Percentiles rank a stretch among this genome's conserved stretches.
phyloP scores from a whole-genome alignment of 2,113 vertebrate species.

The Pogonocichla stellata region DNA sequence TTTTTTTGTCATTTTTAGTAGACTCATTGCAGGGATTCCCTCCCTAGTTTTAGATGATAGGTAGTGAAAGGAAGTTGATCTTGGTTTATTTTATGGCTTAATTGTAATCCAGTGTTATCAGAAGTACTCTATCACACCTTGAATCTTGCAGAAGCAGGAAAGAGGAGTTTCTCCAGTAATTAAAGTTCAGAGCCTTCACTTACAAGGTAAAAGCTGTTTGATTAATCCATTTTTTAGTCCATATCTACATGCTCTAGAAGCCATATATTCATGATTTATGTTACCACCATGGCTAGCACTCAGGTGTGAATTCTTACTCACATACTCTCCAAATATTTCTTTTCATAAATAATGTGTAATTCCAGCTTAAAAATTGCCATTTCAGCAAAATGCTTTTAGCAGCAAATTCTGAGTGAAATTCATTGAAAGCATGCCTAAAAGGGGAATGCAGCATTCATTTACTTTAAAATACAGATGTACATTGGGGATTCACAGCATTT shows the following conservation, averaged over 20 bases:
- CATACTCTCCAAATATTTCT: neutral
- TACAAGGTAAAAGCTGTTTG: neutral
- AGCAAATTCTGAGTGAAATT: neutral
- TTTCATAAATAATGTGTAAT: neutral
- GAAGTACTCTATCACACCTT: neutral
- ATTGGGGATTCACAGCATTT: neutral
- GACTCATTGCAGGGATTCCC: neutral
- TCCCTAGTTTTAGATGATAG: neutral
- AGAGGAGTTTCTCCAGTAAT: neutral
- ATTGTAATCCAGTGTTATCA: neutral
- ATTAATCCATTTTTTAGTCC: neutral
- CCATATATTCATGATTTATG: neutral
- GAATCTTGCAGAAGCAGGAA: neutral
- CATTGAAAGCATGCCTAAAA: neutral
- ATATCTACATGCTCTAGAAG: neutral
- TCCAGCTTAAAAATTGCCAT: neutral
- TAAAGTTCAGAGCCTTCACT: neutral
- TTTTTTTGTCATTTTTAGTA: neutral
- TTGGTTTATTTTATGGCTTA: neutral
- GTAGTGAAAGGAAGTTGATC: neutral
- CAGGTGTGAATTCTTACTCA: neutral
- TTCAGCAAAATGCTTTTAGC: neutral
- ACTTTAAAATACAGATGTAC: neutral
- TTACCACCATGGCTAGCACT: neutral
- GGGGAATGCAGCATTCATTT: neutral